Evolutionary conservation across 53 echinoderm and acorn worm genomes (phyloP).

Genomic region (Paracentrotus lividus): DNA sequence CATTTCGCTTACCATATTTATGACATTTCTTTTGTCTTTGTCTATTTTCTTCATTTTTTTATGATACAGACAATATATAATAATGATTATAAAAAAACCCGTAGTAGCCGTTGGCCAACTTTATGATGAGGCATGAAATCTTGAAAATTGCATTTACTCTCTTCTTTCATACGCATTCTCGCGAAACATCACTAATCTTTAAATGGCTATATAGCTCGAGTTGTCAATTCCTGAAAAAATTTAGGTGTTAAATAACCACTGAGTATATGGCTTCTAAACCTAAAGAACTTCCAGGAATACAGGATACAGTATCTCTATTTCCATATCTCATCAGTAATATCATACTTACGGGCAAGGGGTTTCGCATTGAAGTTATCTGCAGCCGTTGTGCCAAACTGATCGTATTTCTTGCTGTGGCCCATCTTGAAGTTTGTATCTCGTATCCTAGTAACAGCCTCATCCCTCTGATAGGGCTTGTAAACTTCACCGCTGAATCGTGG

Average conservation of each 20-base stretch:
- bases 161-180: neutral
- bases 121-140: too few relatives aligned
- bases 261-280: too few relatives aligned
- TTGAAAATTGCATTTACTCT: too few relatives aligned
- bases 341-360: slow-evolving; percentile 77
- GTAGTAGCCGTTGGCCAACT: too few relatives aligned
- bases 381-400: slow-evolving; percentile 92
- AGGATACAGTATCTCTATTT: neutral
- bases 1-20: too few relatives aligned
- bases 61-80: too few relatives aligned
- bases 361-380: slow-evolving; percentile 82
- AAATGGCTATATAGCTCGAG: neutral
- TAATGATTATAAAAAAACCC: too few relatives aligned
- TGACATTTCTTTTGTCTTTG: too few relatives aligned
- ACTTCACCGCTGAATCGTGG: slow-evolving; percentile 79
- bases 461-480: slow-evolving; percentile 81
- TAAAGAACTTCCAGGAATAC: too few relatives aligned
- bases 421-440: slow-evolving; percentile 97
- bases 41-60: too few relatives aligned
- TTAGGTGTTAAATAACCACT: too few relatives aligned
- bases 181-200: neutral
- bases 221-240: too few relatives aligned
- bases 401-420: slow-evolving; percentile 91
- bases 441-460: slow-evolving; percentile 81
- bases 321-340: neutral